A percentile compares a stretch with the other conserved stretches of the same genome.
phyloP scores from a whole-genome alignment of 2,888 invertebrate species.

The Leucozona laternaria region DNA sequence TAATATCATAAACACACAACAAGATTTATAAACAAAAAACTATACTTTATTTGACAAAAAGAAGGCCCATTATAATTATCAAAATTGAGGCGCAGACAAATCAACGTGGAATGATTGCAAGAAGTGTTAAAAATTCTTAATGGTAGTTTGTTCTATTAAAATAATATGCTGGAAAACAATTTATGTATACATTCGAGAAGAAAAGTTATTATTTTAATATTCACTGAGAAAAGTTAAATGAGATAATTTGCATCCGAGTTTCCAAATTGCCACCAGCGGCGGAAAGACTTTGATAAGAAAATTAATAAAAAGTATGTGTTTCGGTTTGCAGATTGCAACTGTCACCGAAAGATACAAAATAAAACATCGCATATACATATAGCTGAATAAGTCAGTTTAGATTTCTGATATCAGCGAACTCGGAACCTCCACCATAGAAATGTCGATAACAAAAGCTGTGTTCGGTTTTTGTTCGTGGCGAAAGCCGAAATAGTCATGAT shows the following conservation, averaged over 20 bases:
- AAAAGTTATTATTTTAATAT: neutral
- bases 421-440: too few relatives aligned
- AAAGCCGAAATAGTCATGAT: too few relatives aligned
- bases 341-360: slow-evolving; percentile 42
- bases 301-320: neutral
- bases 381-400: neutral
- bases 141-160: neutral
- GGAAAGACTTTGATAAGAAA: neutral
- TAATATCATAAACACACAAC: neutral
- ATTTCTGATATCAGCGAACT: too few relatives aligned
- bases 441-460: too few relatives aligned
- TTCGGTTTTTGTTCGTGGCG: too few relatives aligned
- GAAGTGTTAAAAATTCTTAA: neutral
- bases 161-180: neutral
- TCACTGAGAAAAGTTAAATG: neutral
- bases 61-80: neutral
- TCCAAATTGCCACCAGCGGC: slow-evolving; percentile 4
- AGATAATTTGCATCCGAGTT: neutral
- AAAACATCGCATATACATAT: slow-evolving; percentile 23
- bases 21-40: neutral
- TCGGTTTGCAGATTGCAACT: neutral
- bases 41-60: neutral
- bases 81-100: neutral
- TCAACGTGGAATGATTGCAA: neutral
- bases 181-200: neutral